A percentile compares a stretch with the other conserved stretches of the same genome.
Evolutionary conservation across 2,113 vertebrate genomes (phyloP).

Genomic region (Pterocles burchelli): DNA sequence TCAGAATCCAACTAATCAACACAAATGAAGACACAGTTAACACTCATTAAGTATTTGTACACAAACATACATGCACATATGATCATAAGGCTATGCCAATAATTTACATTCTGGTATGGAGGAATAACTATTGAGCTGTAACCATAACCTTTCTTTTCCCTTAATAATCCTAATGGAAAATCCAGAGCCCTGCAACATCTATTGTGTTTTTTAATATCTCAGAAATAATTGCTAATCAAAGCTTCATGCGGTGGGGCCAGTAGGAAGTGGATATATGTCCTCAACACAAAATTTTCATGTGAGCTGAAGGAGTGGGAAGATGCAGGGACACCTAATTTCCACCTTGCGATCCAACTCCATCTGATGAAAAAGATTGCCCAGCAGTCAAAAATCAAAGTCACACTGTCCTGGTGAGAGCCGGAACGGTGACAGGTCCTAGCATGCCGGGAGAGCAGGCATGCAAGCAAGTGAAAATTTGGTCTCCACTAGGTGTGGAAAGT

Average conservation of each 20-base stretch:
- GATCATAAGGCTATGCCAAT: neutral
- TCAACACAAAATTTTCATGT: slow-evolving; percentile 62
- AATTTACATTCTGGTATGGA: neutral
- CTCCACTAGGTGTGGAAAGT: slow-evolving; percentile 76
- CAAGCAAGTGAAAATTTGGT: slow-evolving; percentile 80
- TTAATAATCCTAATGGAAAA: slow-evolving; percentile 33
- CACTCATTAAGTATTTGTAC: neutral
- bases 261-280: slow-evolving; percentile 50
- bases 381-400: slow-evolving; percentile 80
- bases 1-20: neutral
- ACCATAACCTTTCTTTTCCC: neutral
- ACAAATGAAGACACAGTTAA: neutral
- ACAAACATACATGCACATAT: neutral
- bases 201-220: slow-evolving; percentile 69
- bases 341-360: slow-evolving; percentile 80
- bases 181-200: slow-evolving; percentile 52
- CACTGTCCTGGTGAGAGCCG: slow-evolving; percentile 65
- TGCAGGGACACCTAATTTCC: slow-evolving; percentile 86
- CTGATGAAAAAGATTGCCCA: slow-evolving; percentile 85
- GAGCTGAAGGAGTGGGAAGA: slow-evolving; percentile 73
- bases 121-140: slow-evolving; percentile 25
- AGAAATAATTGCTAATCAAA: slow-evolving; percentile 76
- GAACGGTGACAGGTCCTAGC: slow-evolving; percentile 72
- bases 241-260: slow-evolving; percentile 13
- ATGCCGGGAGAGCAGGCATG: slow-evolving; percentile 71